A percentile compares a stretch with the other conserved stretches of the same genome.
These are phyloP conservation scores for Girardia tigrina DNA, from an alignment of 2,888 invertebrate species.

Conservation along the genomic window DNA sequence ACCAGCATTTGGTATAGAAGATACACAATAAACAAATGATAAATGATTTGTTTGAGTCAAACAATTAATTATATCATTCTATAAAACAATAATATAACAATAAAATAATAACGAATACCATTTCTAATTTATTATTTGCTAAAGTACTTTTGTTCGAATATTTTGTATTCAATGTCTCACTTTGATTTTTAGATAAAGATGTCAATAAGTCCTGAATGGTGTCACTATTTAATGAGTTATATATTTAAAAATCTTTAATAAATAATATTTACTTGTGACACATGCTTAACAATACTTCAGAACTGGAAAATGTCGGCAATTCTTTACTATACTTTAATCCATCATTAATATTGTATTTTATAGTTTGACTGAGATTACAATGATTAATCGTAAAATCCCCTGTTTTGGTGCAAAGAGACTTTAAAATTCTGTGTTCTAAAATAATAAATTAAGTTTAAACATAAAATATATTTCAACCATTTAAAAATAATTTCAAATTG, in stretches of 20 bases:
- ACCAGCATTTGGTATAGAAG: not conserved
- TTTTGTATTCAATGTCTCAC: not conserved
- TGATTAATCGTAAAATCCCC: conserved; percentile 17
- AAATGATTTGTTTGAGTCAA: not conserved
- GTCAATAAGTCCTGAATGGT: not conserved
- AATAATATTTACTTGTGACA: not conserved
- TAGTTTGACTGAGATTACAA: not conserved
- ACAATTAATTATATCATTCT: not conserved
- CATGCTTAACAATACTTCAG: conserved; percentile 5
- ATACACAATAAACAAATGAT: not conserved
- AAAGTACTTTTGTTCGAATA: not conserved
- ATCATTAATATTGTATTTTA: conserved; percentile 9
- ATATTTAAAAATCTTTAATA: not conserved
- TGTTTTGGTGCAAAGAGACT: not conserved
- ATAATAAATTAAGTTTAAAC: no score
- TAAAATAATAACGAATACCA: not conserved
- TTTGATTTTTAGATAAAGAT: not conserved
- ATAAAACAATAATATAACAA: not conserved
- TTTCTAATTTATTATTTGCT: conserved; percentile 3
- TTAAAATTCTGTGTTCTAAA: not conserved
- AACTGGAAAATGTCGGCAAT: conserved; percentile 7
- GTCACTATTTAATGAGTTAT: not conserved
- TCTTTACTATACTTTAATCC: conserved; percentile 6
- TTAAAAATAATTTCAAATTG: no score
- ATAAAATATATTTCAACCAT: no score